These are phyloP conservation scores for Dasysyrphus albostriatus DNA, from an alignment of 2,888 invertebrate genomes.

Conservation along the genomic window DNA sequence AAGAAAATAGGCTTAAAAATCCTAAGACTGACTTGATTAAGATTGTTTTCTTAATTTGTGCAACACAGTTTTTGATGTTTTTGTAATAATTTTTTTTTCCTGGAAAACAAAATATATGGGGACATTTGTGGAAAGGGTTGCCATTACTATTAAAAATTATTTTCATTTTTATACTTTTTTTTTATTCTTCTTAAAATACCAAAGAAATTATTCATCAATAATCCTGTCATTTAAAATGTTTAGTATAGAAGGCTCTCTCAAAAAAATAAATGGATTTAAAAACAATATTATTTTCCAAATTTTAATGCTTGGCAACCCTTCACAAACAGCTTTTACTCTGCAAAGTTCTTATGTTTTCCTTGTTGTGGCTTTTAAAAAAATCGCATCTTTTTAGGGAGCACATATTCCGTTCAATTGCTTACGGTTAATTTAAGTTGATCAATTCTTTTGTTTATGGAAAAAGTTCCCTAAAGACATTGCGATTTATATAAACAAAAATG, in stretches of 20 bases:
- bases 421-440: slow-evolving; percentile 32
- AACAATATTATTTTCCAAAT: not conserved
- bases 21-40: slow-evolving; percentile 76
- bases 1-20: slow-evolving; percentile 73
- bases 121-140: not conserved
- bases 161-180: not conserved
- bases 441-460: slow-evolving; percentile 1
- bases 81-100: not conserved
- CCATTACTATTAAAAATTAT: not conserved
- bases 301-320: not conserved
- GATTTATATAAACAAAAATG: slow-evolving; percentile 29
- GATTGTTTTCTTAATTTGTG: slow-evolving; percentile 75
- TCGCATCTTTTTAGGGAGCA: slow-evolving; percentile 56
- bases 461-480: slow-evolving; percentile 50
- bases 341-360: not conserved
- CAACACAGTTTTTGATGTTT: slow-evolving; percentile 55
- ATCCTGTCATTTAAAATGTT: not conserved
- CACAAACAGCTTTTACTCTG: not conserved
- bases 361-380: slow-evolving; percentile 13
- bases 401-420: slow-evolving; percentile 39
- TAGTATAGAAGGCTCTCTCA: not conserved
- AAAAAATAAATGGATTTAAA: not conserved
- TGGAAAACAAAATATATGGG: not conserved
- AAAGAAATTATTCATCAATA: not conserved
- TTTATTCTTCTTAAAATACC: not conserved